Evolutionary conservation across 2,113 vertebrate genomes (phyloP).

Genomic region (Menura novaehollandiae): DNA sequence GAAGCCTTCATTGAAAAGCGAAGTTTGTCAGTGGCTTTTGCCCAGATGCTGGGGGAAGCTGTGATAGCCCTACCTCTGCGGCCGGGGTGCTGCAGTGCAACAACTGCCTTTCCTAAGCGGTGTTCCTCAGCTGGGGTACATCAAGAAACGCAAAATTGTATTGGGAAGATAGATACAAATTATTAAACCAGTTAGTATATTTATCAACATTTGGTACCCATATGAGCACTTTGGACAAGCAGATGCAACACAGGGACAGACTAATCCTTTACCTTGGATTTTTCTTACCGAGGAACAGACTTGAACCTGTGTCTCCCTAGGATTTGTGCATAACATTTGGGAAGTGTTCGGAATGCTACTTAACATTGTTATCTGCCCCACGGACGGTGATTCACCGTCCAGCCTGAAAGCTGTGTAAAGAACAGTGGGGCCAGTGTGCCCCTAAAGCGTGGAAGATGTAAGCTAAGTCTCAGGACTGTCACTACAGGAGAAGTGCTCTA

Average conservation of each 20-base stretch:
- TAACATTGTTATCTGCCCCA: rapidly evolving
- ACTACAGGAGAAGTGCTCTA: rapidly evolving
- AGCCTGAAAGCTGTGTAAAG: background rate
- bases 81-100: background rate
- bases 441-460: background rate
- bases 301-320: rapidly evolving
- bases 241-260: background rate
- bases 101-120: rapidly evolving
- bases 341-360: background rate
- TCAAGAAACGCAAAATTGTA: background rate
- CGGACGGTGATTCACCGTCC: background rate
- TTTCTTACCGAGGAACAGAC: background rate
- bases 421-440: too few species aligned
- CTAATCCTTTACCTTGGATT: background rate
- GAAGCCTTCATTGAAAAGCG: rapidly evolving
- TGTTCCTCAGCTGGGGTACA: rapidly evolving
- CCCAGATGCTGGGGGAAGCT: background rate
- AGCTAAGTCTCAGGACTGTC: background rate
- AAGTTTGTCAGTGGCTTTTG: background rate
- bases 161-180: background rate
- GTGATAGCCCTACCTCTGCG: rapidly evolving
- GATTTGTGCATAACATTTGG: rapidly evolving
- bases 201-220: background rate
- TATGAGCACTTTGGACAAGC: background rate
- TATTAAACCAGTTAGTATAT: background rate